A percentile compares a stretch with the other conserved stretches of the same genome.
Conservation (phyloP, 2,113 vertebrate genomes). For the Bujurquina vittata region DNA sequence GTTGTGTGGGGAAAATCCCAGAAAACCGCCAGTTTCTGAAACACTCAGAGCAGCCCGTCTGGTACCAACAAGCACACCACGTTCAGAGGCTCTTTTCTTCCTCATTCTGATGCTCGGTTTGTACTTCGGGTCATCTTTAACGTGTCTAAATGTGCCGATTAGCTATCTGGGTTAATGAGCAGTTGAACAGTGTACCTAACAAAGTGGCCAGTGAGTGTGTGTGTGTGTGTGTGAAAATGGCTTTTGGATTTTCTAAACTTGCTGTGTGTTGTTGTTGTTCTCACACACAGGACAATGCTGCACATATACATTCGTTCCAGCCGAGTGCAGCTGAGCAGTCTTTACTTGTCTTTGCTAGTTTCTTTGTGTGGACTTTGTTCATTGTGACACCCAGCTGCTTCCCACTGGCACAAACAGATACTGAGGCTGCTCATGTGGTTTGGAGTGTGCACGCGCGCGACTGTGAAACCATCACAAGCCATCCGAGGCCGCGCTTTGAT, state of each 20-base stretch:
- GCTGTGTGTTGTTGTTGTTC: background rate
- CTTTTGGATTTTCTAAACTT: too few relatives aligned
- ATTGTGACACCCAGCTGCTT: conserved; percentile 61
- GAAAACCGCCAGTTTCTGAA: background rate
- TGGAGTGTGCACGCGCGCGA: background rate
- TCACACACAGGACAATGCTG: background rate
- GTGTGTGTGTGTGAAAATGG: background rate
- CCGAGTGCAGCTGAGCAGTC: conserved; percentile 26
- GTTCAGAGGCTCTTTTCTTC: background rate
- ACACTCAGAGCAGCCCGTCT: background rate
- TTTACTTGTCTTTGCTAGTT: conserved; percentile 29
- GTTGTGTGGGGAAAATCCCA: background rate
- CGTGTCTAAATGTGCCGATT: background rate
- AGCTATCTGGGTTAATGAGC: accelerated
- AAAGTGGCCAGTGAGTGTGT: background rate
- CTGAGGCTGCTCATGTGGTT: conserved; percentile 10
- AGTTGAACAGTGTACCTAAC: background rate
- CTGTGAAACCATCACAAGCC: background rate
- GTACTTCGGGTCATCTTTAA: background rate
- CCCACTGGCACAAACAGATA: conserved; percentile 27
- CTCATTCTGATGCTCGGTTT: background rate
- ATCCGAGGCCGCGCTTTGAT: conserved; percentile 8
- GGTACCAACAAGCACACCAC: background rate
- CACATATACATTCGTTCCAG: background rate
- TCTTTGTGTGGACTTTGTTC: conserved; percentile 44